Evolutionary conservation across 2,113 vertebrate species (phyloP).

Genomic region (Leptobrachium leishanense): DNA sequence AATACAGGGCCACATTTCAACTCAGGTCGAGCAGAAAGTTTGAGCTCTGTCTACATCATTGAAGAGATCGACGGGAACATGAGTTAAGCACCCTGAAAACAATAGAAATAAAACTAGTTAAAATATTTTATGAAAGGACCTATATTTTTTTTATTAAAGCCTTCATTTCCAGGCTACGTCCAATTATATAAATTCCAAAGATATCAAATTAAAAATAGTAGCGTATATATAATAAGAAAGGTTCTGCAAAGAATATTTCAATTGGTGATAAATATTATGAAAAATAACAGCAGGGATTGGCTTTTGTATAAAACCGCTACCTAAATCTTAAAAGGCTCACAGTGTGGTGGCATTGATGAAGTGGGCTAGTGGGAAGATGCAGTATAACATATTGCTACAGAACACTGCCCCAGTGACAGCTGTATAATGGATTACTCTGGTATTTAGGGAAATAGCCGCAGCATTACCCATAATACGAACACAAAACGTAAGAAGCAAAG

Average conservation of each 20-base stretch:
- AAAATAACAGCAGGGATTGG: conserved; percentile 7
- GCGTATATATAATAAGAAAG: neutral
- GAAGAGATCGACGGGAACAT: too few species aligned
- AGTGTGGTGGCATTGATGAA: conserved; percentile 27
- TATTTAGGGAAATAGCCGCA: conserved; percentile 39
- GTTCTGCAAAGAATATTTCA: conserved; percentile 1
- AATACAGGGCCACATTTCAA: too few species aligned
- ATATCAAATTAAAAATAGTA: too few species aligned
- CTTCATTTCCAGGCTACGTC: neutral
- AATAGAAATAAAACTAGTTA: too few species aligned
- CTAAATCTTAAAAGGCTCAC: neutral
- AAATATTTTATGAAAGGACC: too few species aligned
- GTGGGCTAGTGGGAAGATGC: conserved; percentile 21
- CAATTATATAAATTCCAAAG: too few species aligned
- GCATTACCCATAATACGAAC: neutral
- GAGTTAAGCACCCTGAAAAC: too few species aligned
- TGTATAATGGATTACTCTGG: conserved; percentile 17
- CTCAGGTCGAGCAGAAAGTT: too few species aligned
- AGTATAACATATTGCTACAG: conserved; percentile 20
- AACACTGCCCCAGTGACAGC: neutral
- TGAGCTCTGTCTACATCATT: too few species aligned
- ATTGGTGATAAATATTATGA: conserved; percentile 1
- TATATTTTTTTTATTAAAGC: too few species aligned
- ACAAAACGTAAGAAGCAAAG: conserved; percentile 8
- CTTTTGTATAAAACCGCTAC: neutral